Evolutionary conservation across 2,888 invertebrate genomes (phyloP).

Genomic region (Molanna angustata): DNA sequence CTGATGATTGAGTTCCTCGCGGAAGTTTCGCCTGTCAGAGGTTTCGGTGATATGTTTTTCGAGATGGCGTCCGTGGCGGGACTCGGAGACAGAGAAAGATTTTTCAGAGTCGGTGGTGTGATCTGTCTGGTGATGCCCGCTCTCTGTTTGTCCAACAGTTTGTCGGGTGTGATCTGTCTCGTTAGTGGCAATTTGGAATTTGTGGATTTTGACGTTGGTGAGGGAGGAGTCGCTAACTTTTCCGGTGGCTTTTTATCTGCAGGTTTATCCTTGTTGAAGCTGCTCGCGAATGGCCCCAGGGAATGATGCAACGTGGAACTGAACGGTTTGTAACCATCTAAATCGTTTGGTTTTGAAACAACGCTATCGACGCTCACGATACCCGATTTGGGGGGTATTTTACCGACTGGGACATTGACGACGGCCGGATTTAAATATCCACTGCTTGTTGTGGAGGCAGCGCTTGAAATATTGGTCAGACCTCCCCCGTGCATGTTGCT

Average conservation of each 20-base stretch:
- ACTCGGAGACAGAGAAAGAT: constrained; percentile 27
- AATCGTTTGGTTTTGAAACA: constrained; percentile 37
- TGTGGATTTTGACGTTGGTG: constrained; percentile 37
- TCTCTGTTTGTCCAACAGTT: constrained; percentile 32
- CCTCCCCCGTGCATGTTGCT: constrained; percentile 55
- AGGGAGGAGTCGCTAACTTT: constrained; percentile 10
- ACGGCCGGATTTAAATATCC: constrained; percentile 73
- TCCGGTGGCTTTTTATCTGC: constrained; percentile 1
- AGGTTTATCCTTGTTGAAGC: constrained; percentile 44
- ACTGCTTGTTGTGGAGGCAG: constrained; percentile 64
- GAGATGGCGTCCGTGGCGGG: constrained; percentile 36
- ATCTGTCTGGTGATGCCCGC: constrained; percentile 47
- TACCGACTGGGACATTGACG: constrained; percentile 60
- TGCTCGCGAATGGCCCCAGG: constrained; percentile 34
- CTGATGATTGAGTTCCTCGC: too few species aligned
- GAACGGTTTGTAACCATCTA: constrained; percentile 37
- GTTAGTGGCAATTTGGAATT: constrained; percentile 51
- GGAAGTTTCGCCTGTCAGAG: constrained; percentile 37
- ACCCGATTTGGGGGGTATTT: constrained; percentile 40
- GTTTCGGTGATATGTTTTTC: constrained; percentile 45
- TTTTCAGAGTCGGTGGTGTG: constrained; percentile 38
- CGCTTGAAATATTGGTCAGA: constrained; percentile 54
- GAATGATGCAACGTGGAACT: constrained; percentile 37
- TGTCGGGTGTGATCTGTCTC: constrained; percentile 44
- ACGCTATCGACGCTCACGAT: constrained; percentile 24